These are phyloP conservation scores for Hoplostethus atlanticus DNA, from an alignment of 2,797 vertebrate species.

Conservation along the genomic window DNA sequence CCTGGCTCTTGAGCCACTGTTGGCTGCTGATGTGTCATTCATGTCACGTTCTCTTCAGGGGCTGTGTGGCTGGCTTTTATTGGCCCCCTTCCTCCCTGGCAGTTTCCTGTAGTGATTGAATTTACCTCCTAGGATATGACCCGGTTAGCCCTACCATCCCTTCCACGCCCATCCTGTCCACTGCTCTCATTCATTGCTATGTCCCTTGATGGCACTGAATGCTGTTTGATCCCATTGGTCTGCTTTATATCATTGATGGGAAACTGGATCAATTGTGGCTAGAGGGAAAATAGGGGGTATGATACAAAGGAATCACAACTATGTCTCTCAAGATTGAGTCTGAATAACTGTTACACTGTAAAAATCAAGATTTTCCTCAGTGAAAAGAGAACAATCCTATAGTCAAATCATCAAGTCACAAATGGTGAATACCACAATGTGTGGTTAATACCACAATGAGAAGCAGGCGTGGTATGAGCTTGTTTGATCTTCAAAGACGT, in stretches of 20 bases:
- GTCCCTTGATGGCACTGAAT: constrained; percentile 47
- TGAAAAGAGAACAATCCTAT: constrained; percentile 13
- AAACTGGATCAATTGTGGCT: constrained; percentile 57
- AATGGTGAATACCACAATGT: too few species aligned
- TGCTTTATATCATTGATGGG: constrained; percentile 63
- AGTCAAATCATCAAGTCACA: neutral
- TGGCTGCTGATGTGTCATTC: constrained; percentile 37
- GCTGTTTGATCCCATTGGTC: constrained; percentile 47
- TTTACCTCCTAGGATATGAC: constrained; percentile 77
- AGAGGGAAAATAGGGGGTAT: constrained; percentile 39
- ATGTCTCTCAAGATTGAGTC: constrained; percentile 16
- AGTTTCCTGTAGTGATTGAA: constrained; percentile 80
- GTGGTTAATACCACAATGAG: too few species aligned
- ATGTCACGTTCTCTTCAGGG: constrained; percentile 55
- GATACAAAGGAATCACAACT: constrained; percentile 3
- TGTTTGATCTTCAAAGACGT: too few species aligned
- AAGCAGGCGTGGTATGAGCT: too few species aligned
- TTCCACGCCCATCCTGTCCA: constrained; percentile 15
- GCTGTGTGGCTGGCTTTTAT: constrained; percentile 59
- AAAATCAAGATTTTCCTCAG: constrained; percentile 39
- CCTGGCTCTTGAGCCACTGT: constrained; percentile 29
- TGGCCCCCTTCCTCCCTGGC: constrained; percentile 54
- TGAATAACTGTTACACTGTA: neutral
- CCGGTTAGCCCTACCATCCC: constrained; percentile 44
- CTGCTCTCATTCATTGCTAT: constrained; percentile 7